Percentiles rank a stretch among this genome's conserved stretches.
These are phyloP conservation scores for Sinhomidia bicolor DNA, from an alignment of 2,888 invertebrate species.

Conservation along the genomic window DNA sequence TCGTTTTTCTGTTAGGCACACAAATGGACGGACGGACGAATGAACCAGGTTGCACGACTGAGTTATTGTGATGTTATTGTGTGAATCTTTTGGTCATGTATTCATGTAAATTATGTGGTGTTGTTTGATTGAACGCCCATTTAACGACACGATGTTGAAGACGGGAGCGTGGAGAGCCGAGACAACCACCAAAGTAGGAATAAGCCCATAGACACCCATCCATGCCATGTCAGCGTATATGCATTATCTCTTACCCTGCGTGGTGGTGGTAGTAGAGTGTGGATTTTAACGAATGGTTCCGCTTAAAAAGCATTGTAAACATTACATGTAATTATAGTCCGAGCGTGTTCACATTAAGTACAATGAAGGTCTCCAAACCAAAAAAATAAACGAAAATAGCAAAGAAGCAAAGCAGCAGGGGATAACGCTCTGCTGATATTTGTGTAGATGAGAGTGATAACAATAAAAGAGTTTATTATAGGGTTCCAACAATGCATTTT, in stretches of 20 bases:
- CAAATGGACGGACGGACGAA: background rate
- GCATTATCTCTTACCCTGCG: background rate
- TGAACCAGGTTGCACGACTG: background rate
- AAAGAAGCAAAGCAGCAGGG: background rate
- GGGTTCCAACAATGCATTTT: conserved; percentile 34
- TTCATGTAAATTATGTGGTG: conserved; percentile 58
- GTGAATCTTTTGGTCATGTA: conserved; percentile 34
- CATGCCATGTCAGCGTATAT: conserved; percentile 39
- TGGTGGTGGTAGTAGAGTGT: too few species aligned
- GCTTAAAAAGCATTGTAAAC: conserved; percentile 50
- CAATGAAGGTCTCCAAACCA: conserved; percentile 24
- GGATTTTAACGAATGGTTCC: conserved; percentile 38
- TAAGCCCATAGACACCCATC: conserved; percentile 6
- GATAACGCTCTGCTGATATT: background rate
- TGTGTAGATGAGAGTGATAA: conserved; percentile 26
- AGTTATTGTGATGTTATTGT: background rate
- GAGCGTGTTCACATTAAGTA: background rate
- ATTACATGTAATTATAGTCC: conserved; percentile 22
- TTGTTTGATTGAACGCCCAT: conserved; percentile 69
- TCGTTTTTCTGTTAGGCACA: background rate
- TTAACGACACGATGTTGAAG: conserved; percentile 57
- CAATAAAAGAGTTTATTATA: conserved; percentile 43
- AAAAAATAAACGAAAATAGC: conserved; percentile 3
- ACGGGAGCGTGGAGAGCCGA: conserved; percentile 55
- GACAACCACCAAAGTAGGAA: conserved; percentile 22